Evolutionary conservation across 2,113 vertebrate species (phyloP).

Genomic region (Shinisaurus crocodilurus): DNA sequence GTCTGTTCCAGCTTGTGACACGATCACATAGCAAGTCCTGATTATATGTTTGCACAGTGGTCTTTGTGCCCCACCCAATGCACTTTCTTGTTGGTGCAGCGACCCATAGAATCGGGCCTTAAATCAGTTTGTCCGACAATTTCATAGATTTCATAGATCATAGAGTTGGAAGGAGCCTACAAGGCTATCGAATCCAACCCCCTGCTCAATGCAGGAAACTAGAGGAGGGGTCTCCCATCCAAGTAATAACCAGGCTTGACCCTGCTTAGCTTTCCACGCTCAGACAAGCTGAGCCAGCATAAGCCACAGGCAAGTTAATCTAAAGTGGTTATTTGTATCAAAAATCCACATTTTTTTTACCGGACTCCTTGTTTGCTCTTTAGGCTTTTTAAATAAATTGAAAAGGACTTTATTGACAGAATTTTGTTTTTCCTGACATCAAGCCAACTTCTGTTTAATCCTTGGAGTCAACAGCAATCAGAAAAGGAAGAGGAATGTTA

Average conservation of each 20-base stretch:
- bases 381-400: background rate
- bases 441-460: background rate
- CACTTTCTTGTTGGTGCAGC: background rate
- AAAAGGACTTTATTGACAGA: slow-evolving; percentile 20
- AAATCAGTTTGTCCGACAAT: background rate
- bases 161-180: too few species aligned
- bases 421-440: background rate
- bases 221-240: too few species aligned
- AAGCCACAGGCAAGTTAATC: background rate
- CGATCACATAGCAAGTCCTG: background rate
- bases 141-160: too few species aligned
- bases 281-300: too few species aligned
- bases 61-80: background rate
- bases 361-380: background rate
- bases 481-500: background rate
- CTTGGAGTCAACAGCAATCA: background rate
- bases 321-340: background rate
- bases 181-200: too few species aligned
- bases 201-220: too few species aligned
- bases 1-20: background rate
- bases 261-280: too few species aligned
- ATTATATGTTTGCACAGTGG: background rate
- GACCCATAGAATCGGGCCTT: background rate
- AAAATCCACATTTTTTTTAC: background rate
- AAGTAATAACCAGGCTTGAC: too few species aligned